A percentile compares a stretch with the other conserved stretches of the same genome.
phyloP scores from a whole-genome alignment of 2,888 invertebrate genomes.

The Empis livida region DNA sequence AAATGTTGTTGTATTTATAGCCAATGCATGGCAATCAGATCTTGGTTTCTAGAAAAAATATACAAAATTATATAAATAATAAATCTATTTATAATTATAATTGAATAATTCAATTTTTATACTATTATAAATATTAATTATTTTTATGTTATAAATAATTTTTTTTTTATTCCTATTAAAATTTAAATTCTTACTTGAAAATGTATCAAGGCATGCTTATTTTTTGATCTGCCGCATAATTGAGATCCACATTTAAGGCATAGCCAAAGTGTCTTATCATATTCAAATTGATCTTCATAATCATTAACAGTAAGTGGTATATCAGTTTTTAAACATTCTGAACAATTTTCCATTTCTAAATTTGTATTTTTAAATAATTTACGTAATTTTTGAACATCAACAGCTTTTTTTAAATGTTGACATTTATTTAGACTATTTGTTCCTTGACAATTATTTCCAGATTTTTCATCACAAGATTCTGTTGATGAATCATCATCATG shows the following conservation, averaged over 20 bases:
- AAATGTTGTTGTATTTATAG: conserved; percentile 57
- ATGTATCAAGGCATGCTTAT: conserved; percentile 62
- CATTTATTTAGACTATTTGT: conserved; percentile 38
- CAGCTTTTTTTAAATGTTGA: conserved; percentile 54
- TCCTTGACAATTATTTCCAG: conserved; percentile 19
- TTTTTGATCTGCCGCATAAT: conserved; percentile 54
- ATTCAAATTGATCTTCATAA: conserved; percentile 31
- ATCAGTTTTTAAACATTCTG: conserved; percentile 43
- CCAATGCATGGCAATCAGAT: conserved; percentile 63
- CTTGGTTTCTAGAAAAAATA: conserved; percentile 41
- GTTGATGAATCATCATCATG: conserved; percentile 53
- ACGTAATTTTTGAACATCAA: conserved; percentile 48
- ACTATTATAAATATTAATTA: background rate
- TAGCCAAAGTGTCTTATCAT: conserved; percentile 52
- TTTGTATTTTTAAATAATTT: conserved; percentile 43
- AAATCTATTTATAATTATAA: background rate
- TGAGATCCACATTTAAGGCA: conserved; percentile 71
- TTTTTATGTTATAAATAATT: background rate
- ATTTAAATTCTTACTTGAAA: conserved; percentile 37
- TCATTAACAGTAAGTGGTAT: conserved; percentile 15
- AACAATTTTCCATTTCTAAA: conserved; percentile 42
- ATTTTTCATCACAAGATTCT: conserved; percentile 58
- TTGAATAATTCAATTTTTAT: background rate
- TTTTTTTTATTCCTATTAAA: background rate
- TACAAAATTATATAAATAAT: background rate